phyloP scores from a whole-genome alignment of 2,888 invertebrate genomes.

The Amitus sp. region DNA sequence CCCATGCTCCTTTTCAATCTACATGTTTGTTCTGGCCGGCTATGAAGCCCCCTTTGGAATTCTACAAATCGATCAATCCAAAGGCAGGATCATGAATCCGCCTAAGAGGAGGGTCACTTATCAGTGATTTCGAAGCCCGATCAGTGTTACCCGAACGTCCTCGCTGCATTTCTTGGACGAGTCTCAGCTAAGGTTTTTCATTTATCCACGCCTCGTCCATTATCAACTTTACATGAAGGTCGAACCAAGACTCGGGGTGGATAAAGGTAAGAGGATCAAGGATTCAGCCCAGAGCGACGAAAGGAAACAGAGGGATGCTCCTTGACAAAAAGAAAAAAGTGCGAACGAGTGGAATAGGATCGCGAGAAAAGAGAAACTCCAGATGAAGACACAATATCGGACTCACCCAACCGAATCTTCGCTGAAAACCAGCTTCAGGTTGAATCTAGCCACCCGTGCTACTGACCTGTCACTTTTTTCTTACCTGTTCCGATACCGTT shows the following conservation, averaged over 20 bases:
- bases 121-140: no score
- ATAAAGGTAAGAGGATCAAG: constrained; percentile 20
- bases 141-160: background rate
- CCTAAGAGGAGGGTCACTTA: no score
- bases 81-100: no score
- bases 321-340: constrained; percentile 7
- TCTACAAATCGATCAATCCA: no score
- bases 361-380: constrained; percentile 6
- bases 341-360: background rate
- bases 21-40: background rate
- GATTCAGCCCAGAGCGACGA: constrained; percentile 17
- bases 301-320: constrained; percentile 10
- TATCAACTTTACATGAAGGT: background rate
- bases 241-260: background rate
- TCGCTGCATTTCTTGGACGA: no score
- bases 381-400: constrained; percentile 42
- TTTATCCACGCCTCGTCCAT: constrained; percentile 4
- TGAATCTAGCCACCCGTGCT: constrained; percentile 51
- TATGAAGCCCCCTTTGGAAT: background rate
- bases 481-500: constrained; percentile 5
- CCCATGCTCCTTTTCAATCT: background rate
- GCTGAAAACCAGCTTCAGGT: constrained; percentile 52
- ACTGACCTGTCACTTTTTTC: constrained; percentile 49
- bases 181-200: no score
- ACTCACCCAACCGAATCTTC: constrained; percentile 59